Conservation (phyloP, 2,113 vertebrate genomes). For the Ariopsis seemanni region DNA sequence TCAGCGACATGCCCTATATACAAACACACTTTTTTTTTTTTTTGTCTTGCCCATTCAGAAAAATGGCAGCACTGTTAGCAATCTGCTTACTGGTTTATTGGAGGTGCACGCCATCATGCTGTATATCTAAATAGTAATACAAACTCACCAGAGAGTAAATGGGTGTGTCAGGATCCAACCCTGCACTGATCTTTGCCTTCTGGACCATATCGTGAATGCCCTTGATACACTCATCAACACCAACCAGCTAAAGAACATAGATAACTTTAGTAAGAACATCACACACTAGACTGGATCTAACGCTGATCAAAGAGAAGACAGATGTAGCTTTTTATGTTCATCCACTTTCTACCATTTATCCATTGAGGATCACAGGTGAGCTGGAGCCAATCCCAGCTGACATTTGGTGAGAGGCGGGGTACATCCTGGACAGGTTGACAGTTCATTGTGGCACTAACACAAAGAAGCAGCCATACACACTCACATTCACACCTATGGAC, state of each 20-base stretch:
- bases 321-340: neutral
- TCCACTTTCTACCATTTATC: too few relatives aligned
- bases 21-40: neutral
- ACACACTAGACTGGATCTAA: neutral
- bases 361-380: too few relatives aligned
- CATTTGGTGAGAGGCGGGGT: too few relatives aligned
- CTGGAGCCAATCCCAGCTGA: too few relatives aligned
- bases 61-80: neutral
- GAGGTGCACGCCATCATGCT: neutral
- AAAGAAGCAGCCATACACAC: too few relatives aligned
- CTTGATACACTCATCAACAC: slow-evolving; percentile 80
- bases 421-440: too few relatives aligned
- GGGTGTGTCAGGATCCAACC: slow-evolving; percentile 71
- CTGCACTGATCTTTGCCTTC: slow-evolving; percentile 80
- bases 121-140: neutral
- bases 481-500: too few relatives aligned
- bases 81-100: neutral
- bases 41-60: neutral
- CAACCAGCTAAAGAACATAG: slow-evolving; percentile 76
- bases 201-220: slow-evolving; percentile 85
- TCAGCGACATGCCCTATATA: slow-evolving; percentile 86
- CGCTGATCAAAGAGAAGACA: neutral
- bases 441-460: too few relatives aligned
- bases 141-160: slow-evolving; percentile 81
- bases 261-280: neutral